Evolutionary conservation across 2,888 invertebrate genomes (phyloP).

Genomic region (Kryphioiulus occultus): DNA sequence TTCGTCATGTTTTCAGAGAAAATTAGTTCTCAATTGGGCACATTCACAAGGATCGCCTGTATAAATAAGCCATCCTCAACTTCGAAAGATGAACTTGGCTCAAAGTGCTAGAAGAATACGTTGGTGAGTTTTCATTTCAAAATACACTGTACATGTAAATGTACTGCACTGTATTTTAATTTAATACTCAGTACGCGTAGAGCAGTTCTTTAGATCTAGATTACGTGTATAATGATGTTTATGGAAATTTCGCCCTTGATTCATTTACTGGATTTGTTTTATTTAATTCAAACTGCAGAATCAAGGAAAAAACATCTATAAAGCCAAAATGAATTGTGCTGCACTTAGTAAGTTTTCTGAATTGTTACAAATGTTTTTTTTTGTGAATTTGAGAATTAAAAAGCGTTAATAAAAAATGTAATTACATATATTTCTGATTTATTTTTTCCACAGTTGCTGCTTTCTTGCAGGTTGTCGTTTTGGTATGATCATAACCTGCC

Average conservation of each 20-base stretch:
- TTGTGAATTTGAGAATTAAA: not conserved
- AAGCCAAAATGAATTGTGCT: not conserved
- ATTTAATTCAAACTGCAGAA: not conserved
- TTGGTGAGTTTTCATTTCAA: not conserved
- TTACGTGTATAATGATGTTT: too few species aligned
- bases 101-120: not conserved
- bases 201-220: too few species aligned
- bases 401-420: not conserved
- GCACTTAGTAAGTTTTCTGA: not conserved
- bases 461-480: not conserved
- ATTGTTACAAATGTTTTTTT: not conserved
- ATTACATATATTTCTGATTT: not conserved
- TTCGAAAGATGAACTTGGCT: not conserved
- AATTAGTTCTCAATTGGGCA: not conserved
- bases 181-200: too few species aligned
- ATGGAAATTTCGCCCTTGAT: too few species aligned
- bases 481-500: not conserved
- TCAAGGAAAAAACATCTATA: not conserved
- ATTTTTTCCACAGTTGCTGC: not conserved
- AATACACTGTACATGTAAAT: too few species aligned
- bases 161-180: too few species aligned
- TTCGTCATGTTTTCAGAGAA: not conserved
- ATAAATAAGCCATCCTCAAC: not conserved
- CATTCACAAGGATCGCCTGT: not conserved
- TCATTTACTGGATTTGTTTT: too few species aligned